phyloP scores from a whole-genome alignment of 2,888 invertebrate genomes.

The Chymomyza procnemis region DNA sequence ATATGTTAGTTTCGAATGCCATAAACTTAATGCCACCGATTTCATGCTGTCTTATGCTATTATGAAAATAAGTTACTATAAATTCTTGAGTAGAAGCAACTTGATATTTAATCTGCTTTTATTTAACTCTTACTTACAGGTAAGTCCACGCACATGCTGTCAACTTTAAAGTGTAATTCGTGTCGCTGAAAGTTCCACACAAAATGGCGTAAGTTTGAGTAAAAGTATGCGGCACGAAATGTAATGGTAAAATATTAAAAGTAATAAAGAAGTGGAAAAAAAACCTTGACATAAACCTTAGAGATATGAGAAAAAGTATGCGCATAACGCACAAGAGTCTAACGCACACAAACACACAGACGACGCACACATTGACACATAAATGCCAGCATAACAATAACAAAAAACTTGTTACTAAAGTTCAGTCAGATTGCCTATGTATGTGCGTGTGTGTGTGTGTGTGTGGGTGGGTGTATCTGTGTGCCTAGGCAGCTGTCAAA shows the following conservation, averaged over 20 bases:
- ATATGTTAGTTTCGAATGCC: not conserved
- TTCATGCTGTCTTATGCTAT: not conserved
- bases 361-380: not conserved
- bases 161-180: constrained; percentile 61
- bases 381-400: constrained; percentile 39
- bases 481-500: constrained; percentile 69
- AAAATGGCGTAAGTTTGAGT: constrained; percentile 42
- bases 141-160: constrained; percentile 57
- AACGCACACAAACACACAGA: constrained; percentile 17
- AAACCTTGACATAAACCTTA: constrained; percentile 70
- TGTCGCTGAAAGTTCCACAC: constrained; percentile 25
- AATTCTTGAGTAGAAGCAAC: not conserved
- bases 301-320: constrained; percentile 62
- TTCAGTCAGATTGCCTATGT: constrained; percentile 33
- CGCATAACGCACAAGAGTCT: constrained; percentile 56
- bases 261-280: constrained; percentile 37
- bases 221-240: constrained; percentile 27
- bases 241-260: constrained; percentile 24
- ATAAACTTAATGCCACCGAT: not conserved
- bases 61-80: not conserved
- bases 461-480: constrained; percentile 37
- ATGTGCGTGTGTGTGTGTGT: constrained; percentile 36
- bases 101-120: constrained; percentile 61
- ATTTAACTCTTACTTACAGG: constrained; percentile 56
- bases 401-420: constrained; percentile 67